Conservation (phyloP, 2,888 invertebrate genomes). For the Omphaloscelis lunosa region DNA sequence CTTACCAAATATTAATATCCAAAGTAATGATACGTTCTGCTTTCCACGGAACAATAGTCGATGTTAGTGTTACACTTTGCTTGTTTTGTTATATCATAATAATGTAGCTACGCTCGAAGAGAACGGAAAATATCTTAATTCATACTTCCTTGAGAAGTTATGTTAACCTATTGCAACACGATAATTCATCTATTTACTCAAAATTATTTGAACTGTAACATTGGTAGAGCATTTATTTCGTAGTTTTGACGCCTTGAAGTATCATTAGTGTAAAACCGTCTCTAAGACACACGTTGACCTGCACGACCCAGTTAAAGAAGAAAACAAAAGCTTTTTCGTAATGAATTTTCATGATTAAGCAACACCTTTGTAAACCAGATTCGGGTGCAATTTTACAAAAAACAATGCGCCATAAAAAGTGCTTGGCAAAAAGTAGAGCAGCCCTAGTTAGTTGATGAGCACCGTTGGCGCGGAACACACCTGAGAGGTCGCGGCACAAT, state of each 20-base stretch:
- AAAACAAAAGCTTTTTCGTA: conserved; percentile 77
- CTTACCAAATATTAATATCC: conserved; percentile 54
- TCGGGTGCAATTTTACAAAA: conserved; percentile 69
- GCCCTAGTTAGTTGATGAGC: conserved; percentile 85
- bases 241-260: background rate
- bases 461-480: conserved; percentile 84
- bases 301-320: conserved; percentile 66
- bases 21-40: conserved; percentile 61
- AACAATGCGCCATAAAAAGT: conserved; percentile 87
- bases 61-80: conserved; percentile 70
- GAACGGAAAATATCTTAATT: conserved; percentile 61
- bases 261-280: background rate
- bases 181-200: conserved; percentile 13
- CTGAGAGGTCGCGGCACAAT: conserved; percentile 68
- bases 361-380: conserved; percentile 66
- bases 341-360: conserved; percentile 77
- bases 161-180: conserved; percentile 19
- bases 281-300: background rate
- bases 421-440: conserved; percentile 81
- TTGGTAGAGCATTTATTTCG: background rate
- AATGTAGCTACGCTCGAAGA: conserved; percentile 38
- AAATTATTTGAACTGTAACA: background rate
- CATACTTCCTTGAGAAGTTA: conserved; percentile 65
- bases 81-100: conserved; percentile 70
- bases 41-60: conserved; percentile 78